Evolutionary conservation across 2,797 vertebrate species (phyloP), one percentile per base, ranked within the genome.

Genomic region (Steatocranus sp.): DNA sequence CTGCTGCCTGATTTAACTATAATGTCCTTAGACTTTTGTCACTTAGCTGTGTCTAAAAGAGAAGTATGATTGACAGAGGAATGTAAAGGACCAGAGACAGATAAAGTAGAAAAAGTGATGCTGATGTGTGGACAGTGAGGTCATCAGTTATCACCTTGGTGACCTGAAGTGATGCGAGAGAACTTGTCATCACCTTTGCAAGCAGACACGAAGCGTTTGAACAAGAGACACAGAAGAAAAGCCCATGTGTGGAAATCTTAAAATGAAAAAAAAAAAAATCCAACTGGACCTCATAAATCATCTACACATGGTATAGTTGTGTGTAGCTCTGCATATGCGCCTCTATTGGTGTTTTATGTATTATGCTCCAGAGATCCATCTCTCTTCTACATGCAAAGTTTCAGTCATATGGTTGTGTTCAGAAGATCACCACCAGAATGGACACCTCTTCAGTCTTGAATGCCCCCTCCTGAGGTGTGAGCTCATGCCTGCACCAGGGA

Each of bases 381-480:
- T 85, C 38, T 90, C 83, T 83, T 82, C 80, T 54, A 50, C 76
- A 90, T 70, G 86, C 81, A 85, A 88, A 82, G 79, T 84, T 76
- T 78, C 23, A 82, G 80, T 90, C 92, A 93, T 95, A 88, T 93
- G 93, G 92, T 93, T 94, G 89, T 86, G 89, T 91, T 95, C 92
- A 93, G 88, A 85, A 84, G 83, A 86, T 83, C 89, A 88, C 91
- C 82, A 85, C 81, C 88, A 83, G 81, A 90, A 91, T 86, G 92
- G 91, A 94, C 89, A 93, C 87, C 83, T 92, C 90, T 79, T 89
- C 78, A 80, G 86, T 90, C 90, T 93, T 80, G 54, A 81, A 83
- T 81, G 79, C 83, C 89, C 86, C 86, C 86, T 83, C 83, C 82
- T 84, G 89, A 94, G 89, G 90, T 93, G 93, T 92, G 91, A 94